These are phyloP conservation scores for Myrmecobius fasciatus DNA, from an alignment of 2,113 vertebrate genomes.

Conservation along the genomic window DNA sequence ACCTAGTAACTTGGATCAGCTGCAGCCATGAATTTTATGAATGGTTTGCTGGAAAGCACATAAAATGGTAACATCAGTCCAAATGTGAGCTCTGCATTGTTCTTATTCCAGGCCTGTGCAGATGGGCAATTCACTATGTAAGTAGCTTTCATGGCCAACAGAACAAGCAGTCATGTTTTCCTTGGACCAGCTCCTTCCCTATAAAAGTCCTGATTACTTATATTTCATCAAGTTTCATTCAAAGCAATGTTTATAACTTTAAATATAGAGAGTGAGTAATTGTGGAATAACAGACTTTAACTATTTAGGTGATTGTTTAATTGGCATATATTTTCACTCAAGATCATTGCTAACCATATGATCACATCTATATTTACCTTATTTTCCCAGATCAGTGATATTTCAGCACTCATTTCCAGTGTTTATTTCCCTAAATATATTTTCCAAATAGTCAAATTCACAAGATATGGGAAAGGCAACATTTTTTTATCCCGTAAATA, in stretches of 20 bases:
- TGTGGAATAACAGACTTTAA: conserved; percentile 2
- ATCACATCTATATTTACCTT: conserved; percentile 25
- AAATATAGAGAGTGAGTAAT: conserved; percentile 31
- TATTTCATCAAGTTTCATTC: conserved; percentile 41
- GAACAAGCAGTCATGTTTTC: conserved; percentile 72
- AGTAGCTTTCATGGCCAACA: conserved; percentile 70
- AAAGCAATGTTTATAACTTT: conserved; percentile 22
- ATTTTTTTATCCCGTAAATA: neutral
- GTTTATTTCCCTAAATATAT: conserved; percentile 37
- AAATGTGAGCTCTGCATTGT: conserved; percentile 70
- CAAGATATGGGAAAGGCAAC: neutral
- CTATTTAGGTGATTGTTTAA: neutral
- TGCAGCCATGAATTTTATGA: conserved; percentile 76
- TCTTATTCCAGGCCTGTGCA: conserved; percentile 70
- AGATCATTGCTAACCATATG: neutral
- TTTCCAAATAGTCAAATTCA: conserved; percentile 14
- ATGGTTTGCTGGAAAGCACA: conserved; percentile 78
- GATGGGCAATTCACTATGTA: conserved; percentile 76
- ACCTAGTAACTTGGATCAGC: conserved; percentile 68
- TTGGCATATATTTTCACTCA: neutral
- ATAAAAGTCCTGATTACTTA: conserved; percentile 18
- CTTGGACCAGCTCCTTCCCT: conserved; percentile 61
- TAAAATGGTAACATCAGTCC: conserved; percentile 74
- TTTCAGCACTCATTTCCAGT: neutral
- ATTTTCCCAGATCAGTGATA: neutral